Base-by-base conservation (phyloP, 2,113 vertebrate genomes). In the Chaenogobius annularis region DNA sequence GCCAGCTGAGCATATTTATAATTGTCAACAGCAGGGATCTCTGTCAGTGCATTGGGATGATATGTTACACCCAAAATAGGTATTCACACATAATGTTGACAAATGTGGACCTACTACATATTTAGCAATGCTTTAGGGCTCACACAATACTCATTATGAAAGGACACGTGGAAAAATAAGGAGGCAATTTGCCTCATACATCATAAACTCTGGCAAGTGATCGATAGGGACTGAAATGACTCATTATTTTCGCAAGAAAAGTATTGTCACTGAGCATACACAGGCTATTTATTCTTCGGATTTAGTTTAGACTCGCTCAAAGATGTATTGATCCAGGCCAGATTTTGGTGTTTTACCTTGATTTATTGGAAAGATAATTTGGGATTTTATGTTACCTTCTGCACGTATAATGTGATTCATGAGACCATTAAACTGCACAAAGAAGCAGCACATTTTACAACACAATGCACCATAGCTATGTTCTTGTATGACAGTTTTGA, bases 1-100 rank as follows among this genome's bases (percentile, higher is more conserved):
- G 87, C 88, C 85, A 90, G 72, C 64, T 50, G 75, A 81, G 67
- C 83, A 70, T 84, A 83, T 85, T 85, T 71, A 80, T 81, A 82
- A 83, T 83, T 71, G 70, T 55, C 58, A 79, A 80, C 66, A 79
- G 72, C 70, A 70, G 79, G 70, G 64, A 77, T 72, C 31, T 55
- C 23, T 74, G 56, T 72, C 62, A 72, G 59, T 75, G 48, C n/a
- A 44, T 54, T 43, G 23, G 13, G 40, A 31, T 35, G 71, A 74
- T 9, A 31, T 50, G 69, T 64, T 73, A 73, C 61, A 69, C 20
- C 58, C 23, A 19, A 61, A 61, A 61, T 37, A 54, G 66, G 64
- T 15, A 2, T 43, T 65, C 67, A 17, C 40, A 17, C 23, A 69
- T 50, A 64, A 31, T 75, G 46, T 75, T 15, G 3, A 26, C 48